Evolutionary conservation across 1,140 invertebrate genomes (phyloP), one percentile per base, ranked within the genome.

Genomic region (Papilio helenus): DNA sequence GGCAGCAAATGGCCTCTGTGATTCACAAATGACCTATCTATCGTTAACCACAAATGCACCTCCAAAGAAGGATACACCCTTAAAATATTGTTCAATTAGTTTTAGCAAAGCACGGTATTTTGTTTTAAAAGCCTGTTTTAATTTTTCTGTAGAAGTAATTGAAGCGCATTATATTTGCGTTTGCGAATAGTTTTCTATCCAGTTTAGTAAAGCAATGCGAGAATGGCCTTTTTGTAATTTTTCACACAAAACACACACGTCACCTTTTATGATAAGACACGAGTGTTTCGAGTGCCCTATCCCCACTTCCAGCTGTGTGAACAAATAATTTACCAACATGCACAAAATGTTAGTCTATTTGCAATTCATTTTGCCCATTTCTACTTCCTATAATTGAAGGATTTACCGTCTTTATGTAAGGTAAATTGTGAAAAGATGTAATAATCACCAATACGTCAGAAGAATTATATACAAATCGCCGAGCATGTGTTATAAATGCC

Each of bases 241-340:
- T 61, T 61, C 23, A 26, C 23, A 68, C 23, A 26, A 68, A 68
- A 34, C 61, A 68, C 58, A 26, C 61, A 29, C 61, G 61, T 55
- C 18, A 49, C 26, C 26, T 68, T 16, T 18, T 29, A 29, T 1
- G 14, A 68, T 68, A 12, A 68, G 26, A 68, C 34, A 14, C 14
- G 18, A 0, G 14, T 7, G 14, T 7, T 68, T 26, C 61, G 16
- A 16, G 23, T 16, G 14, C 12, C 61, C 61, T 16, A 18, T 14
- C 3, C 23, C 23, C 20, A 61, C 10, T 16, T 29, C 61, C 61
- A 29, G 58, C 26, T 68, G 29, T 58, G 3, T 58, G n/a, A 58
- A 10, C 8, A 58, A 23, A 20, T 20, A 58, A 23, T 20, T 58
- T 23, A 20, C 20, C 5, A 58, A 7, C 20, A 10, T 20, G n/a